phyloP scores from a whole-genome alignment of 2,797 vertebrate genomes.

The Esox masquinongy region DNA sequence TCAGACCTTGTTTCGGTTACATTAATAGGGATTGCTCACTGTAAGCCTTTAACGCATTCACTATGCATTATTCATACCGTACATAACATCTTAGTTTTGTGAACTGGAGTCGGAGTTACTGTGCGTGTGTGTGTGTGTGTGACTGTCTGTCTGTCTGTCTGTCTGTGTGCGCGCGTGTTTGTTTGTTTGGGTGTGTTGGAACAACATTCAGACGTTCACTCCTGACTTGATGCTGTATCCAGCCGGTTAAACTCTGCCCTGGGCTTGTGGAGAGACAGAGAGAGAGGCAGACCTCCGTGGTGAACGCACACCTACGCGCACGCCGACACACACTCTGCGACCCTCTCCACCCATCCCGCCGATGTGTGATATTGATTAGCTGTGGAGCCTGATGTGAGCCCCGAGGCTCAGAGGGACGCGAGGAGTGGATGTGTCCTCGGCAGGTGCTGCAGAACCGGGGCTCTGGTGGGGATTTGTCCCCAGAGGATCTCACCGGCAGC shows the following conservation, averaged over 20 bases:
- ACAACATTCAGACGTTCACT: too few relatives aligned
- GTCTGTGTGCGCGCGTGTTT: background rate
- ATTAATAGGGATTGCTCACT: background rate
- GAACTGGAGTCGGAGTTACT: background rate
- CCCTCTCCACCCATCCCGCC: background rate
- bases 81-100: background rate
- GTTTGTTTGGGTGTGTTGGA: background rate
- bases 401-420: too few relatives aligned
- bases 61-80: background rate
- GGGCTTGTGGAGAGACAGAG: too few relatives aligned
- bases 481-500: conserved; percentile 3
- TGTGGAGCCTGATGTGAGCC: too few relatives aligned
- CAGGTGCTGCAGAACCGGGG: background rate
- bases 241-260: background rate
- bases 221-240: background rate
- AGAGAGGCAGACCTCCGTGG: background rate
- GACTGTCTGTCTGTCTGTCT: background rate
- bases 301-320: too few relatives aligned
- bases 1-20: background rate
- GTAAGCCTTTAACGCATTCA: background rate
- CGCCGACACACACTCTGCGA: background rate
- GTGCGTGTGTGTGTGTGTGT: conserved; percentile 1
- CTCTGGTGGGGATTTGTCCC: background rate
- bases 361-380: too few relatives aligned
- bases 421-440: background rate